Percentiles rank a stretch among this genome's conserved stretches.
Evolutionary conservation across 2,113 vertebrate genomes (phyloP).

Genomic region (Ctenodactylus gundi): DNA sequence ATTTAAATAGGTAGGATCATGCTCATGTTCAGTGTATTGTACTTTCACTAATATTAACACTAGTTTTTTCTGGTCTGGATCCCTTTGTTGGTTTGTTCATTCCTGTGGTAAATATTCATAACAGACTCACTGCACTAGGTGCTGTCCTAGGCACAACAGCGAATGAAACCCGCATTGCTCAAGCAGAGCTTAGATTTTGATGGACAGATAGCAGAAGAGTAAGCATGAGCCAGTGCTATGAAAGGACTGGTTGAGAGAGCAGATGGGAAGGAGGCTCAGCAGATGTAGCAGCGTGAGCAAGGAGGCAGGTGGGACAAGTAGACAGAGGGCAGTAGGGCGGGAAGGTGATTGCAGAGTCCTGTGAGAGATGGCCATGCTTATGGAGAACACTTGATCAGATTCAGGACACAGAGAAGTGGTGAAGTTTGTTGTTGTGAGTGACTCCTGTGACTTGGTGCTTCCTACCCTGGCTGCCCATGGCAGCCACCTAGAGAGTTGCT

Average conservation of each 20-base stretch:
- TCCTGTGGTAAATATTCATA: not conserved
- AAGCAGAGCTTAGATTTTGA: not conserved
- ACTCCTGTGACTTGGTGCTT: not conserved
- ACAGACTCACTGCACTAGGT: not conserved
- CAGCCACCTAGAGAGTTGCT: not conserved
- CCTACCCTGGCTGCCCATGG: not conserved
- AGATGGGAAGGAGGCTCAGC: not conserved
- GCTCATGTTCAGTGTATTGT: not conserved
- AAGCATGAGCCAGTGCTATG: fast-evolving
- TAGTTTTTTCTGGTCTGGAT: not conserved
- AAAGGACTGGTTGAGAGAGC: not conserved
- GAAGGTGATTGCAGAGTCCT: not conserved
- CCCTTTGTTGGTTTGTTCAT: not conserved
- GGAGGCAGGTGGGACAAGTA: fast-evolving
- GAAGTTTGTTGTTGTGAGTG: too few relatives aligned
- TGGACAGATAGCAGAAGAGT: not conserved
- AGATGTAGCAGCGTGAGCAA: not conserved
- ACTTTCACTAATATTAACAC: too few relatives aligned
- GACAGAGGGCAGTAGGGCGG: fast-evolving
- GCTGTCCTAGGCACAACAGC: not conserved
- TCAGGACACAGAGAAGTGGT: fast-evolving
- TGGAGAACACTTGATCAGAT: not conserved
- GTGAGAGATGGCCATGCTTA: not conserved
- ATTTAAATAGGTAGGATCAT: not conserved
- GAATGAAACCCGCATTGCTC: not conserved